Evolutionary conservation across 2,888 invertebrate species (phyloP).

Genomic region (Drosophila mayaguana): DNA sequence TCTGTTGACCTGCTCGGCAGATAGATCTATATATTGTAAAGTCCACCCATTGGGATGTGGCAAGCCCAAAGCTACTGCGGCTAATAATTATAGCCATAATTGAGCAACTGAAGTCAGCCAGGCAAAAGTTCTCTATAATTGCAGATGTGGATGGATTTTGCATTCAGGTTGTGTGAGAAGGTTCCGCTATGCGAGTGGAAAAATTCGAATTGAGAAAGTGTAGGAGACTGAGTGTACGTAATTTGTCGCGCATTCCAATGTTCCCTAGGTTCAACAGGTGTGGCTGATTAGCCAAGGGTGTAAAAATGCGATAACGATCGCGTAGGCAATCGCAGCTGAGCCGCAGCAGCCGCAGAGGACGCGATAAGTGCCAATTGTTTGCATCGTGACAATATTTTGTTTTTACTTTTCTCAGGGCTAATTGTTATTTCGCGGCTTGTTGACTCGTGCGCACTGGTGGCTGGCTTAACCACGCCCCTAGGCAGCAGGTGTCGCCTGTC

Average conservation of each 20-base stretch:
- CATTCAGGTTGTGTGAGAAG: too few species aligned
- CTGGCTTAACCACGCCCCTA: conserved; percentile 26
- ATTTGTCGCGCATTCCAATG: background rate
- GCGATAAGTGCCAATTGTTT: conserved; percentile 26
- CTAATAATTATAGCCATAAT: too few species aligned
- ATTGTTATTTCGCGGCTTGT: conserved; percentile 38
- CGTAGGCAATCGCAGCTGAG: conserved; percentile 32
- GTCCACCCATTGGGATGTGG: too few species aligned
- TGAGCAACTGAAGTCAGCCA: too few species aligned
- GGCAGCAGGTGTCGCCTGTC: conserved; percentile 23
- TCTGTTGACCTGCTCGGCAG: too few species aligned
- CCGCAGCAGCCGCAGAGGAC: background rate
- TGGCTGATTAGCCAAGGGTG: conserved; percentile 53
- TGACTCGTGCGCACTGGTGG: conserved; percentile 23
- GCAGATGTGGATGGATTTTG: too few species aligned
- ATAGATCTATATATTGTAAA: too few species aligned
- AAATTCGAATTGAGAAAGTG: background rate
- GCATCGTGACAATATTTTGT: conserved; percentile 39
- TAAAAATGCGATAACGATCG: conserved; percentile 46
- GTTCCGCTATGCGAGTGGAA: too few species aligned
- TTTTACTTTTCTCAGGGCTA: conserved; percentile 15
- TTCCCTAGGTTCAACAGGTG: conserved; percentile 4
- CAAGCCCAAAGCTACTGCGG: too few species aligned
- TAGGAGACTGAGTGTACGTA: background rate
- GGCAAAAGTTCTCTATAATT: too few species aligned